A percentile compares a stretch with the other conserved stretches of the same genome.
phyloP scores from a whole-genome alignment of 2,888 invertebrate genomes.

The Zygogramma bicolorata region DNA sequence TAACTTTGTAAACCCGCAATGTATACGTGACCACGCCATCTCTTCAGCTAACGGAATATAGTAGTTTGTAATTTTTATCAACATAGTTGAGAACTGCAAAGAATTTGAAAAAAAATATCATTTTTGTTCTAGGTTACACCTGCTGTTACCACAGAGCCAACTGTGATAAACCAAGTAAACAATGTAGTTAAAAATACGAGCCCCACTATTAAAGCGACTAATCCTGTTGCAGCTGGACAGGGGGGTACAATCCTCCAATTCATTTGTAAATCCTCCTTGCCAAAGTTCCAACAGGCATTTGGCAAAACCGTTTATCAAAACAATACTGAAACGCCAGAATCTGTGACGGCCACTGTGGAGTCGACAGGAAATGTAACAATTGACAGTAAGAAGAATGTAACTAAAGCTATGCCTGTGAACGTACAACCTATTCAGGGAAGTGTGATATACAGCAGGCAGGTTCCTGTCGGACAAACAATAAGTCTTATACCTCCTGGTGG shows the following conservation, averaged over 20 bases:
- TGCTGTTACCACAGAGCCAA: slow-evolving; percentile 36
- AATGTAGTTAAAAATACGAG: slow-evolving; percentile 48
- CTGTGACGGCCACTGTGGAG: slow-evolving; percentile 45
- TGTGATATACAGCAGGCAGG: slow-evolving; percentile 80
- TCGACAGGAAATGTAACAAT: slow-evolving; percentile 36
- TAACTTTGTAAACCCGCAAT: too few species aligned
- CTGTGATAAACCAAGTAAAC: slow-evolving; percentile 40
- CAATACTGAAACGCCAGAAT: slow-evolving; percentile 52
- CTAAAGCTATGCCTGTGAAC: slow-evolving; percentile 70
- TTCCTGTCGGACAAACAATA: slow-evolving; percentile 75
- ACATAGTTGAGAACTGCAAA: too few species aligned
- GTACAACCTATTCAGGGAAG: slow-evolving; percentile 76
- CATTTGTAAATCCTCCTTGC: slow-evolving; percentile 75
- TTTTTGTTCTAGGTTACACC: slow-evolving; percentile 39
- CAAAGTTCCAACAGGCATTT: slow-evolving; percentile 85
- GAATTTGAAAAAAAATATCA: too few species aligned
- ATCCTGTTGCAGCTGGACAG: slow-evolving; percentile 49
- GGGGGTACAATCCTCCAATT: slow-evolving; percentile 70
- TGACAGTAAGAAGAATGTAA: slow-evolving; percentile 41
- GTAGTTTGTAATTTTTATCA: too few species aligned
- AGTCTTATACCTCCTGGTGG: slow-evolving; percentile 69
- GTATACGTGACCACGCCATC: too few species aligned
- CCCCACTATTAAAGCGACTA: slow-evolving; percentile 46
- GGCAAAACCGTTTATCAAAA: slow-evolving; percentile 77
- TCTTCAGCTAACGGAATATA: too few species aligned